Conservation (phyloP, 2,888 invertebrate species). For the Lissonota sp. region DNA sequence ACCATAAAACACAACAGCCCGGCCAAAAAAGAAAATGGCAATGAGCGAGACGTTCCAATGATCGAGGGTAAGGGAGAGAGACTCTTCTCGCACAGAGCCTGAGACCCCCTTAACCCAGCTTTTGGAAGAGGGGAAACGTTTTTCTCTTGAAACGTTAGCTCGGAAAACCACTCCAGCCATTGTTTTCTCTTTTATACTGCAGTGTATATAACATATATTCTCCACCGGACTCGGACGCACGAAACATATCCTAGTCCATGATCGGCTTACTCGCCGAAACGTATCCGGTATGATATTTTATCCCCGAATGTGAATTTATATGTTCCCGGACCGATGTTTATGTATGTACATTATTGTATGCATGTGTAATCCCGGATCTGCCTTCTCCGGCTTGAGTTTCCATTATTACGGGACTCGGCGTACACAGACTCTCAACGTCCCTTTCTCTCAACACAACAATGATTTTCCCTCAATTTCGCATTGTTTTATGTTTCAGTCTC, state of each 20-base stretch:
- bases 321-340: slow-evolving; percentile 31
- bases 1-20: slow-evolving; percentile 46
- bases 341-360: not conserved
- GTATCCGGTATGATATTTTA: slow-evolving; percentile 71
- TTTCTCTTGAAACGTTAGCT: slow-evolving; percentile 64
- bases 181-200: slow-evolving; percentile 4
- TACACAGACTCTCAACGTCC: not conserved
- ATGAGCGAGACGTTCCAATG: slow-evolving; percentile 74
- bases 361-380: not conserved
- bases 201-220: slow-evolving; percentile 7
- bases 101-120: not conserved
- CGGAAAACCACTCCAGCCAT: slow-evolving; percentile 48
- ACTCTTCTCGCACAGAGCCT: slow-evolving; percentile 65
- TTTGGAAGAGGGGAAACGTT: not conserved
- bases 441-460: not conserved
- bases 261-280: slow-evolving; percentile 72
- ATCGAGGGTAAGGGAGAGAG: slow-evolving; percentile 67
- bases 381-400: slow-evolving; percentile 14
- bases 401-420: slow-evolving; percentile 20
- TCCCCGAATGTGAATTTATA: slow-evolving; percentile 56
- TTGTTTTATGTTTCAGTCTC: slow-evolving; percentile 29
- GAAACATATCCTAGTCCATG: slow-evolving; percentile 62
- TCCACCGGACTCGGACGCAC: slow-evolving; percentile 51
- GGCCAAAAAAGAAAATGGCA: slow-evolving; percentile 35
- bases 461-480: slow-evolving; percentile 5